A percentile compares a stretch with the other conserved stretches of the same genome.
phyloP scores from a whole-genome alignment of 2,888 invertebrate species.

The Ceriagrion tenellum region DNA sequence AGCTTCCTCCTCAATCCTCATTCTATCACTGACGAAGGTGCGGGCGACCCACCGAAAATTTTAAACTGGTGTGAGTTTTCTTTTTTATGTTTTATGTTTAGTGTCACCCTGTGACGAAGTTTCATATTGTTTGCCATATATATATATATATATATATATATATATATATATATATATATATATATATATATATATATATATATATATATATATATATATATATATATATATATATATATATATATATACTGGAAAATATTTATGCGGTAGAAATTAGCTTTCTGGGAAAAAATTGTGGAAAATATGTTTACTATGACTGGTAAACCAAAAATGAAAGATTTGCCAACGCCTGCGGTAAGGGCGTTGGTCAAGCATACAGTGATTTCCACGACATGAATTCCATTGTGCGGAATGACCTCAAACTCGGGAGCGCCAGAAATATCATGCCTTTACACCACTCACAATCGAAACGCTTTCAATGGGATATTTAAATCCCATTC shows the following conservation, averaged over 20 bases:
- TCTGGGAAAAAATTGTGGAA: neutral
- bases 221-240: neutral
- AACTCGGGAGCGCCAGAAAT: neutral
- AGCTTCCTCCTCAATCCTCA: too few species aligned
- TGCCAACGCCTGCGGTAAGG: neutral
- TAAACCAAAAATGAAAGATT: neutral
- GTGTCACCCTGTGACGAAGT: too few species aligned
- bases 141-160: neutral
- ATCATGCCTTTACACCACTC: neutral
- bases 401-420: conserved; percentile 5
- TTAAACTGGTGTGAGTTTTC: too few species aligned
- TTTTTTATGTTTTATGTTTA: too few species aligned
- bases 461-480: neutral
- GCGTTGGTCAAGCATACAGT: neutral
- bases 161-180: neutral
- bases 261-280: neutral
- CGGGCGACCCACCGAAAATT: too few species aligned
- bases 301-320: neutral
- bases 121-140: too few species aligned
- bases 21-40: too few species aligned
- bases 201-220: neutral
- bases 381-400: neutral
- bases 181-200: neutral
- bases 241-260: neutral
- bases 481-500: neutral